These are phyloP conservation scores for Eulemur rubriventer DNA, from an alignment of 2,797 vertebrate species.

Conservation along the genomic window DNA sequence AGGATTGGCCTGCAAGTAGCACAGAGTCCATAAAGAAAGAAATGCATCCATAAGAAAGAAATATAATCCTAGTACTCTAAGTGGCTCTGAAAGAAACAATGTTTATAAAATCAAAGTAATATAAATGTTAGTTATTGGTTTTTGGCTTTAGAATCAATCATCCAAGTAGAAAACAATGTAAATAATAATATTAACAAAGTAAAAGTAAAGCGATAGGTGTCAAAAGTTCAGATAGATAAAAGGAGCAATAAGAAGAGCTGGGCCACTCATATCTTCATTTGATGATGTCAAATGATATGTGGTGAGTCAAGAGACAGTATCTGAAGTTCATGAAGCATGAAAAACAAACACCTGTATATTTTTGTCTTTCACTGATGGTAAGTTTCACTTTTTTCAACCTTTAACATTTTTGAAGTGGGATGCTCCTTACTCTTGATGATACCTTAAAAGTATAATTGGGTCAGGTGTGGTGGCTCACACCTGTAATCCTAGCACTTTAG, in stretches of 20 bases:
- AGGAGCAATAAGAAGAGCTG: neutral
- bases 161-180: neutral
- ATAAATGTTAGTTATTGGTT: neutral
- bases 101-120: neutral
- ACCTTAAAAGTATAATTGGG: neutral
- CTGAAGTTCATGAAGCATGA: neutral
- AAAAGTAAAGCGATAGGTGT: neutral
- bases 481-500: too few relatives aligned
- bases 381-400: neutral
- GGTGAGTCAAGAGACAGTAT: neutral
- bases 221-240: neutral
- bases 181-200: neutral
- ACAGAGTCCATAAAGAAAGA: neutral
- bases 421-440: neutral
- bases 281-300: neutral
- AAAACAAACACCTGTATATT: neutral
- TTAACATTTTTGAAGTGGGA: conserved; percentile 29
- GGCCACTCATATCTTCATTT: neutral
- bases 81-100: neutral
- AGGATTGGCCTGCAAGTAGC: neutral
- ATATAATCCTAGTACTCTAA: neutral
- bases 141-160: neutral
- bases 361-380: neutral
- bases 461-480: neutral
- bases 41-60: neutral